Evolutionary conservation across 2,113 vertebrate species (phyloP).

Genomic region (Amphilophus citrinellus): DNA sequence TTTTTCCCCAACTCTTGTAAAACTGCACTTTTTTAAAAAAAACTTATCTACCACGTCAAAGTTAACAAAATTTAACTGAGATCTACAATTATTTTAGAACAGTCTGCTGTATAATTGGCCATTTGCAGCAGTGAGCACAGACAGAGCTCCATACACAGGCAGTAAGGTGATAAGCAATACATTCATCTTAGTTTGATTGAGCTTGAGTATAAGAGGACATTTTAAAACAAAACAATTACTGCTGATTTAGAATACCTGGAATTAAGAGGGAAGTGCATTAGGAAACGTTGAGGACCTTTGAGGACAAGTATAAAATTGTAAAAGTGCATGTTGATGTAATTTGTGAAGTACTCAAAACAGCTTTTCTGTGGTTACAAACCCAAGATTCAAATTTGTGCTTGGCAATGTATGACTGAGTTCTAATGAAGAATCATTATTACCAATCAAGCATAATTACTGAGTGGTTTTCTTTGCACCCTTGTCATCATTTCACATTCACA

Average conservation of each 20-base stretch:
- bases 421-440: not conserved
- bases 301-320: not conserved
- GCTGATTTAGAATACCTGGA: not conserved
- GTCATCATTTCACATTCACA: not conserved
- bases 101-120: not conserved
- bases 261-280: not conserved
- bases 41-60: not conserved
- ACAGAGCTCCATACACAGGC: not conserved
- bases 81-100: not conserved
- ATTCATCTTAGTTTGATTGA: not conserved
- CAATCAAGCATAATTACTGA: not conserved
- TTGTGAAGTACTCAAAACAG: not conserved
- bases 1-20: fast-evolving
- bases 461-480: not conserved
- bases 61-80: not conserved
- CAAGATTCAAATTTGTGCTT: not conserved
- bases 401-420: not conserved
- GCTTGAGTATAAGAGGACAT: not conserved
- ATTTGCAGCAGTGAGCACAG: not conserved
- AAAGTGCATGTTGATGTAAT: not conserved
- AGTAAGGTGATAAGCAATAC: not conserved
- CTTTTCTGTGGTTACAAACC: not conserved
- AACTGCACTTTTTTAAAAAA: not conserved
- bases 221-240: no score
- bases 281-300: not conserved